Evolutionary conservation across 2,888 invertebrate genomes (phyloP).

Genomic region (Spilarctia lutea): DNA sequence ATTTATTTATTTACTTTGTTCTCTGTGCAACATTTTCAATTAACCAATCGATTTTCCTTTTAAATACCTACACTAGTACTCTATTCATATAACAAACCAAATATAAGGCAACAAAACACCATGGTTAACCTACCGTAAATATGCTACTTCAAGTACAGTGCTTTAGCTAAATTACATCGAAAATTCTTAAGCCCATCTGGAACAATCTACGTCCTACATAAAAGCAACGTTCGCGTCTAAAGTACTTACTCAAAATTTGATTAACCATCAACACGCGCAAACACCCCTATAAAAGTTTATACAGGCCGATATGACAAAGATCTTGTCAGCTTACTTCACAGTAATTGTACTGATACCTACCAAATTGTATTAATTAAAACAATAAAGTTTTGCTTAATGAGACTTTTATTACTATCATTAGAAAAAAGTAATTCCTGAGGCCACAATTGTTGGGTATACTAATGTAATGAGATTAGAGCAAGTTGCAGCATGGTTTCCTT

Average conservation of each 20-base stretch:
- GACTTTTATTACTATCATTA: slow-evolving; percentile 44
- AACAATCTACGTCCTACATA: slow-evolving; percentile 12
- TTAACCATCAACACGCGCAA: slow-evolving; percentile 36
- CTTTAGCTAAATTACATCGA: slow-evolving; percentile 8
- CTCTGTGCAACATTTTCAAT: too few relatives aligned
- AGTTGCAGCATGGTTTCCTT: neutral
- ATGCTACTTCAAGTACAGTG: neutral
- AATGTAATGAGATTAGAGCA: neutral
- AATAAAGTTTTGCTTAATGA: slow-evolving; percentile 43
- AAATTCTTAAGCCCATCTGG: slow-evolving; percentile 11
- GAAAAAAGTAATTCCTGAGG: slow-evolving; percentile 19
- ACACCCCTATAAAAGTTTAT: slow-evolving; percentile 33
- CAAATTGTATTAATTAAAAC: slow-evolving; percentile 41
- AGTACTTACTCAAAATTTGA: slow-evolving; percentile 26
- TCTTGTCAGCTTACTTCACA: slow-evolving; percentile 36
- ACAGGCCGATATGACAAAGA: slow-evolving; percentile 15
- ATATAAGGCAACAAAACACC: neutral
- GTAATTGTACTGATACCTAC: slow-evolving; percentile 30
- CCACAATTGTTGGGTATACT: neutral
- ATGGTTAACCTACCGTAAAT: neutral
- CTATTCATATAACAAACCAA: neutral
- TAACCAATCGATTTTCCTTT: neutral
- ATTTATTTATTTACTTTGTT: too few relatives aligned
- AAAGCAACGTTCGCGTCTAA: slow-evolving; percentile 10
- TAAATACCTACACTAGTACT: neutral